Base-by-base conservation (phyloP, 2,797 vertebrate genomes). In the Oophaga sylvatica region DNA sequence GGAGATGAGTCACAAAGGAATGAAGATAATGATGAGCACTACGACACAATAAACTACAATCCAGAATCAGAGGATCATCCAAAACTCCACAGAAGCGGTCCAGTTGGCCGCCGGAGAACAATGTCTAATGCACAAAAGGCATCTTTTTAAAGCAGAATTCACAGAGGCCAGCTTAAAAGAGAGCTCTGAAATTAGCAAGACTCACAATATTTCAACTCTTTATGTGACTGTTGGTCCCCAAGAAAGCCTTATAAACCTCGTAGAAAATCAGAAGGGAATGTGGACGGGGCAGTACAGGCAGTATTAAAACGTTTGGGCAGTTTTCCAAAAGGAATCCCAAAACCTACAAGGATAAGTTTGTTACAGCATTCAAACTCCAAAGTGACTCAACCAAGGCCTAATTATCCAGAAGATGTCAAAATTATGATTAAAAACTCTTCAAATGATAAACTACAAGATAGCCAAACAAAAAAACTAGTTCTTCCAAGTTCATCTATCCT, bases 231-330 rank as follows among this genome's bases (percentile, higher is more conserved):
- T 97, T 88, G 97, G 97, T 68, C 96, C 94, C 93, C 93, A 0
- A 93, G 94, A 3, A 90, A 89, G 75, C 92, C 93, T 0, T 78
- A 91, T 67, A 96, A 93, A 84, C 80, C 91, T 0, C 78, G 90
- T 10, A 87, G 81, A 68, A 83, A 57, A 16, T 80, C 88, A 8
- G 95, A 95, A 68, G 79, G 92, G 0, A 90, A 80, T 84, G 92
- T 94, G 0, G 95, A 97, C 63, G 96, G 97, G 4, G 94, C 95
- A 0, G 96, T 97, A 48, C 96, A 96, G 91, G 96, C 97, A 0
- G 92, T 97, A 93, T 92, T 99, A 31, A 96, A 95, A 68, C 93
- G 96, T 35, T 93, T 98, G 3, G 96, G 97, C 87, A 97, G 97
- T 92, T 93, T 97, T 77, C 97, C 97, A 93, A 96, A 96, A 76